Evolutionary conservation across 1,140 invertebrate genomes (phyloP), one percentile per base, ranked within the genome.

Genomic region (Drosophila trapezifrons): DNA sequence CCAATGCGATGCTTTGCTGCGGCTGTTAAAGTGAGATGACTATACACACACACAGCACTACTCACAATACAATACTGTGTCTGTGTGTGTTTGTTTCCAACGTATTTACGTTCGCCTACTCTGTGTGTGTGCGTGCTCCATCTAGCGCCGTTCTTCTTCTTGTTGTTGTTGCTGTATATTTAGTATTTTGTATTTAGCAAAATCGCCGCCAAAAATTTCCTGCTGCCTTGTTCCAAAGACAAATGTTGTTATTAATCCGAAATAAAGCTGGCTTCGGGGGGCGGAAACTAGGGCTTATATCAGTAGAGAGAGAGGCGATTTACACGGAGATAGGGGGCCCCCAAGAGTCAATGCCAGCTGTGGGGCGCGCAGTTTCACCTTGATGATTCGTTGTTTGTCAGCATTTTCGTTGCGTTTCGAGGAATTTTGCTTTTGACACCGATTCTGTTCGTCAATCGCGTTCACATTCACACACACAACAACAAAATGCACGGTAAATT

Each of bases 131-230:
- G 55, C 25, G 66, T 77, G 38, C 22, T 62, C 42, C 76, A 55
- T 74, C 73, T 79, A 40, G 27, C 43, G 60, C 51, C 32, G 51
- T 46, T 60, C 46, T 43, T 74, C 38, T 59, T 43, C 56, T 73
- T 76, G 55, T 72, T 72, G 43, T 42, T 72, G 63, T 32, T 54
- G 51, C 18, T 54, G 49, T 54, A 54, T 64, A 58, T 64, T 64
- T 64, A 64, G 60, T 64, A 49, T 60, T 72, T 84, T 85, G 77
- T 80, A 69, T 58, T 85, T 54, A 80, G 81, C 49, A 73, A 76
- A 85, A 17, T 69, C 78, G 76, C 83, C 83, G 83, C 84, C 76
- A 89, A 89, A 75, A 60, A 13, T 42, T 56, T 32, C 25, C 25
- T 42, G 2, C 13, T 22, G 18, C 32, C 32, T 64, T 22, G 27